phyloP scores from a whole-genome alignment of 2,888 invertebrate species.

The Plemyria rubiginata region DNA sequence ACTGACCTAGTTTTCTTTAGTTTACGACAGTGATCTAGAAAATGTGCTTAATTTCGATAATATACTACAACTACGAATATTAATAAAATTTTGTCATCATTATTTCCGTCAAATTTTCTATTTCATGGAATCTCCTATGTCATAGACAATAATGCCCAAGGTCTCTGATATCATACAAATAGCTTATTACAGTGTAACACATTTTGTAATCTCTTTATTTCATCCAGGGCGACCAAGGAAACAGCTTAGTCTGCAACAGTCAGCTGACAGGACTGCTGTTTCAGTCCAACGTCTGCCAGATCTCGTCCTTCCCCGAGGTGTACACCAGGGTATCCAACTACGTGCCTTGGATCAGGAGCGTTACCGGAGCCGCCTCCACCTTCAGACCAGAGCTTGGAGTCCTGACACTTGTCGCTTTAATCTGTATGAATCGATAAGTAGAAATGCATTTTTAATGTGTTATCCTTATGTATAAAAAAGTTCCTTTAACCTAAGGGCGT shows the following conservation, averaged over 20 bases:
- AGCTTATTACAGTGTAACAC: neutral
- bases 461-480: no score
- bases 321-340: constrained; percentile 63
- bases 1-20: no score
- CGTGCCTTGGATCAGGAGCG: constrained; percentile 54
- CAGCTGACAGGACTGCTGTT: constrained; percentile 58
- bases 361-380: constrained; percentile 51
- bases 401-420: constrained; percentile 45
- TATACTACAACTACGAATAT: no score
- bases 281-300: constrained; percentile 45
- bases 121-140: no score
- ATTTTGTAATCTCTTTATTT: constrained; percentile 12
- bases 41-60: no score
- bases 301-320: constrained; percentile 54
- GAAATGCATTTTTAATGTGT: no score
- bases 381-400: constrained; percentile 50
- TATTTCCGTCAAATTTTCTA: no score
- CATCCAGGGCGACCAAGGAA: constrained; percentile 59
- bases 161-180: no score
- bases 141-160: no score
- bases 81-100: no score
- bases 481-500: no score
- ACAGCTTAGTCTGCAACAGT: constrained; percentile 55
- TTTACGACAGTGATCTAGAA: no score
- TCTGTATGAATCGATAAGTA: constrained; percentile 43